phyloP scores from a whole-genome alignment of 2,888 invertebrate genomes.

The Amphiduros pacificus region DNA sequence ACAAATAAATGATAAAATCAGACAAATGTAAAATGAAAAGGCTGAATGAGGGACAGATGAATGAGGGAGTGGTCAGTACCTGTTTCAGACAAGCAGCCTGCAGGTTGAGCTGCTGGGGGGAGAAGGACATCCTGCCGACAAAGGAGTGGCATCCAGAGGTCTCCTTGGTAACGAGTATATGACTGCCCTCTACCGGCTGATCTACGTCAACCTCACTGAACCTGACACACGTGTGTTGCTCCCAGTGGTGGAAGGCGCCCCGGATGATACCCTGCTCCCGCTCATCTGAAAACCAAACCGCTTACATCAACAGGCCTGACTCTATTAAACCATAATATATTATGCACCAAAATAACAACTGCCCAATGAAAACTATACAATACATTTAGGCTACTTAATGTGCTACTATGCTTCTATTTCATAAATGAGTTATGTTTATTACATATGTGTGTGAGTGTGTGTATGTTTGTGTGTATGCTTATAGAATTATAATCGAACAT shows the following conservation, averaged over 20 bases:
- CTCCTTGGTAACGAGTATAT: background rate
- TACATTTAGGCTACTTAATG: too few species aligned
- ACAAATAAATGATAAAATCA: background rate
- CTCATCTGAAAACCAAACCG: slow-evolving; percentile 10
- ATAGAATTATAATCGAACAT: too few species aligned
- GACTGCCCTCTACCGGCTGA: background rate
- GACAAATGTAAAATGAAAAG: too few species aligned
- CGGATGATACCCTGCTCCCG: slow-evolving; percentile 18
- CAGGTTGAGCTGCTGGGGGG: slow-evolving; percentile 20
- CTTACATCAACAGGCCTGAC: too few species aligned
- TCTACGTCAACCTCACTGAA: slow-evolving; percentile 15
- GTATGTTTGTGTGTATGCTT: too few species aligned
- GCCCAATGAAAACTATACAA: too few species aligned
- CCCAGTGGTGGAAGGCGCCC: slow-evolving; percentile 23
- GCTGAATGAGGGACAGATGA: background rate
- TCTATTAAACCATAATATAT: too few species aligned
- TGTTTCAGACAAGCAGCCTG: slow-evolving; percentile 2
- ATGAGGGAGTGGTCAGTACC: background rate
- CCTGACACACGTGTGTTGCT: slow-evolving; percentile 24
- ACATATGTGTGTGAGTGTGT: too few species aligned
- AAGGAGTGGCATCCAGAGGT: slow-evolving; percentile 13
- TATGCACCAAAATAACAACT: too few species aligned
- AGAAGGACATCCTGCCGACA: slow-evolving; percentile 8
- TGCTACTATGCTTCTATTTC: too few species aligned
- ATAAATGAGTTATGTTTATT: too few species aligned